Conservation (phyloP, 2,113 vertebrate species). For the Columba livia region DNA sequence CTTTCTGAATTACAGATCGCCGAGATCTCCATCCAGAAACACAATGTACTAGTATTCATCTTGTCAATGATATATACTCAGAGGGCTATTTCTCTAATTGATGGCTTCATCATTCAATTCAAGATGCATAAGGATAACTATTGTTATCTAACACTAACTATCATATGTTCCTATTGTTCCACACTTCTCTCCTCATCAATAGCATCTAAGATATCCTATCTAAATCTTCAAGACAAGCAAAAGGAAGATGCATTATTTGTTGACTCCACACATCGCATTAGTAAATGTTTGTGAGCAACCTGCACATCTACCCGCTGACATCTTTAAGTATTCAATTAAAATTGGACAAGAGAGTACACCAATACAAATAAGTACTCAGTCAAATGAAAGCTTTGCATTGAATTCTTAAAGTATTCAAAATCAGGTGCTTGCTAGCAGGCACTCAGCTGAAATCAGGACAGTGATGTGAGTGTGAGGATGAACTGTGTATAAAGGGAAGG, state of each 20-base stretch:
- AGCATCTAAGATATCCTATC: background rate
- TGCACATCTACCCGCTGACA: background rate
- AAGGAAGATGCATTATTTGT: slow-evolving; percentile 15
- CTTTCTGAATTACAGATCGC: slow-evolving; percentile 47
- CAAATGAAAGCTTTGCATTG: background rate
- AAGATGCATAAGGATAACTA: slow-evolving; percentile 20
- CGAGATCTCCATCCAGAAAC: background rate
- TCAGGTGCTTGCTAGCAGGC: slow-evolving; percentile 14
- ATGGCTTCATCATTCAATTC: slow-evolving; percentile 39
- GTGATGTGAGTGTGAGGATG: slow-evolving; percentile 3
- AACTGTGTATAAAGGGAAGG: background rate
- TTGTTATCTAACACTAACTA: slow-evolving; percentile 50
- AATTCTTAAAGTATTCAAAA: slow-evolving; percentile 34
- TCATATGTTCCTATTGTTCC: slow-evolving; percentile 43
- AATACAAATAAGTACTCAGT: background rate
- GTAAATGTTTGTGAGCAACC: slow-evolving; percentile 19
- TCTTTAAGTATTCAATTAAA: slow-evolving; percentile 21
- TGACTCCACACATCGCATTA: background rate
- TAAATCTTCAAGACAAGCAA: slow-evolving; percentile 6
- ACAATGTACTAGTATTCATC: background rate
- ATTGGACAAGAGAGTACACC: background rate
- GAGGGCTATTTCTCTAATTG: slow-evolving; percentile 38
- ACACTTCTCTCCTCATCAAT: slow-evolving; percentile 34
- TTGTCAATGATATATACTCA: slow-evolving; percentile 6
- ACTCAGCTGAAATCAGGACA: slow-evolving; percentile 40